Conservation (phyloP, 2,888 invertebrate species). For the Stenotaenia linearis region DNA sequence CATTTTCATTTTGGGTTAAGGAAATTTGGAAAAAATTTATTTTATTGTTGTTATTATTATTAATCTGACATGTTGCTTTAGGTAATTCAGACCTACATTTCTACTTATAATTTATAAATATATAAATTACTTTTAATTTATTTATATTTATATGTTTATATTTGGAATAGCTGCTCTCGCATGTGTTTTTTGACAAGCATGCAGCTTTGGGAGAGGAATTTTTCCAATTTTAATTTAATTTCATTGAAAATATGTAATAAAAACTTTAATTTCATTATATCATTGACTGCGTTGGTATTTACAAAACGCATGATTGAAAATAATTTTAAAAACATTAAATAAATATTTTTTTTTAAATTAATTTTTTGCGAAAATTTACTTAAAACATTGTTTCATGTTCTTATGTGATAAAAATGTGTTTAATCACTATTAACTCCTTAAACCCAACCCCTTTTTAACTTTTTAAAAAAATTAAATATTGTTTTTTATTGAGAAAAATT, state of each 20-base stretch:
- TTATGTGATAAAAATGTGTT: not conserved
- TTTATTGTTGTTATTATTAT: not conserved
- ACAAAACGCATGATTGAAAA: not conserved
- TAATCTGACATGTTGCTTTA: not conserved
- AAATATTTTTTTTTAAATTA: too few species aligned
- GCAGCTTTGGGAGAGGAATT: constrained; percentile 37
- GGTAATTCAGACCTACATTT: not conserved
- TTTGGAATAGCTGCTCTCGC: constrained; percentile 38
- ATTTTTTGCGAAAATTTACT: not conserved
- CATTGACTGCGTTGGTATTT: not conserved
- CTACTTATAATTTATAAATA: too few species aligned
- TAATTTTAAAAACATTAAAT: not conserved
- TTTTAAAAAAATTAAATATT: not conserved
- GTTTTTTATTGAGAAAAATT: not conserved
- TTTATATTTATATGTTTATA: not conserved
- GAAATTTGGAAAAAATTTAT: not conserved
- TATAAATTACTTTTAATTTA: too few species aligned
- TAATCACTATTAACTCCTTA: not conserved
- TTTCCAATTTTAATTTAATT: not conserved
- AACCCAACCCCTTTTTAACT: not conserved
- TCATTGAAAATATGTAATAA: not conserved
- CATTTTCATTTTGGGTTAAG: not conserved
- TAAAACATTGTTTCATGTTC: not conserved
- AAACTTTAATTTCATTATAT: not conserved
- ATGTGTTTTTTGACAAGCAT: constrained; percentile 36